Evolutionary conservation across 2,113 vertebrate species (phyloP).

Genomic region (Monarcha castaneiventris): DNA sequence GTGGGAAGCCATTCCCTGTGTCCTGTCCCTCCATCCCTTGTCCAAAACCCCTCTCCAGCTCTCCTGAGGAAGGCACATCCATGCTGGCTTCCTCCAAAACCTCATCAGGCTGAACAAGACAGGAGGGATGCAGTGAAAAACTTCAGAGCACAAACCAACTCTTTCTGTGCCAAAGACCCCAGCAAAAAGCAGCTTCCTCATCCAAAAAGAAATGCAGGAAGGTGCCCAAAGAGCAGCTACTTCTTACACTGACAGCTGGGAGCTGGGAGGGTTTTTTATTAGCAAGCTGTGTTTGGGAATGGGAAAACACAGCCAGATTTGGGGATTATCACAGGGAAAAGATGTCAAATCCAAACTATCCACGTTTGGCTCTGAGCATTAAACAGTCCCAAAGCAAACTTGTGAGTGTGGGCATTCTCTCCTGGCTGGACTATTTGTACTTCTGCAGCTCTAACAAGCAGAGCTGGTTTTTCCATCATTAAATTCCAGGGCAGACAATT

Average conservation of each 20-base stretch:
- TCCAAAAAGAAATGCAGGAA: neutral
- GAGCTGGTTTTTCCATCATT: slow-evolving; percentile 51
- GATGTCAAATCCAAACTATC: neutral
- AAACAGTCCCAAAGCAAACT: slow-evolving; percentile 15
- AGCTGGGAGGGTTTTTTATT: neutral
- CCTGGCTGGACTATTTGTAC: slow-evolving; percentile 54
- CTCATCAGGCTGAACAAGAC: neutral
- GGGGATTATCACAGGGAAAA: neutral
- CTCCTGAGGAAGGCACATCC: neutral
- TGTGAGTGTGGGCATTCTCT: neutral
- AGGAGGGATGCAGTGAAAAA: neutral
- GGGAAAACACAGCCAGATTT: neutral
- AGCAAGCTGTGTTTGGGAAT: neutral
- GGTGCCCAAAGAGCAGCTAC: neutral
- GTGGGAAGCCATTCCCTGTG: neutral
- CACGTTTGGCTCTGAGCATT: neutral
- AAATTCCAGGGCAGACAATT: slow-evolving; percentile 54
- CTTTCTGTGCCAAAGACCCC: neutral
- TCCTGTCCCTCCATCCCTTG: neutral
- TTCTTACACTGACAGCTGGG: neutral
- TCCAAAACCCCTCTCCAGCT: neutral
- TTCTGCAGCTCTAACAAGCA: slow-evolving; percentile 14
- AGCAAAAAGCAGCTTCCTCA: neutral
- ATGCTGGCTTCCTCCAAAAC: neutral
- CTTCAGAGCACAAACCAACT: neutral